These are phyloP conservation scores for Drosophila conformis DNA, from an alignment of 2,888 invertebrate species.

Conservation along the genomic window DNA sequence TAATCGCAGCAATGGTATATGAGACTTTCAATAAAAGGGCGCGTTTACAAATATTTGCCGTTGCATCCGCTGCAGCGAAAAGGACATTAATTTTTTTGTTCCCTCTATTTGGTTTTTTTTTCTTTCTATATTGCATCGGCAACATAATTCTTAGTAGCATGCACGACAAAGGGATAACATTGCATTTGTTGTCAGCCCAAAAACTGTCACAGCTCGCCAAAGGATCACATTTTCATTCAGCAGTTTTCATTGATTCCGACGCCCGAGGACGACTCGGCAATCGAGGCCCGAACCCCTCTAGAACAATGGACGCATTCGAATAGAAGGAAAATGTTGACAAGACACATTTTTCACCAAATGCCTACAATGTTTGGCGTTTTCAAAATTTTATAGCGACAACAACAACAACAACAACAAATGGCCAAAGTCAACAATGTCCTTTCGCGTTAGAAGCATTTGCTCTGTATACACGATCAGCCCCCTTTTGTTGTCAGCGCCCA, in stretches of 20 bases:
- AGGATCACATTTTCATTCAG: constrained; percentile 73
- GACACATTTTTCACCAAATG: constrained; percentile 73
- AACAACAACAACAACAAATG: constrained; percentile 31
- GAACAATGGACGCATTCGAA: constrained; percentile 72
- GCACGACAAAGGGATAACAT: constrained; percentile 80
- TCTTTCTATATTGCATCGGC: constrained; percentile 28
- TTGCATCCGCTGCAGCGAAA: constrained; percentile 72
- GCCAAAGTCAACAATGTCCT: constrained; percentile 61
- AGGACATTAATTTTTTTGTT: constrained; percentile 60
- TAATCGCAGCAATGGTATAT: constrained; percentile 52
- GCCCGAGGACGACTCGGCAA: constrained; percentile 8
- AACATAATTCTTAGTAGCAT: constrained; percentile 79
- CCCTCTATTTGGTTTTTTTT: constrained; percentile 25
- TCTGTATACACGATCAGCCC: constrained; percentile 80
- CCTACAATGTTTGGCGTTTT: constrained; percentile 74
- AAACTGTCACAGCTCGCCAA: constrained; percentile 74
- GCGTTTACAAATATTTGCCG: constrained; percentile 80
- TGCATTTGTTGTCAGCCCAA: constrained; percentile 77
- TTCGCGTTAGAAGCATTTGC: constrained; percentile 36
- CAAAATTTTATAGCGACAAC: constrained; percentile 60
- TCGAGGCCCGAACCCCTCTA: constrained; percentile 14
- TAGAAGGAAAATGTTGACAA: constrained; percentile 73
- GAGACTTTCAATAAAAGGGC: constrained; percentile 64
- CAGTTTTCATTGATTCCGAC: constrained; percentile 72
- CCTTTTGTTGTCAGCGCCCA: constrained; percentile 75